phyloP scores from a whole-genome alignment of 2,888 invertebrate genomes.

The Saturnia pavonia region DNA sequence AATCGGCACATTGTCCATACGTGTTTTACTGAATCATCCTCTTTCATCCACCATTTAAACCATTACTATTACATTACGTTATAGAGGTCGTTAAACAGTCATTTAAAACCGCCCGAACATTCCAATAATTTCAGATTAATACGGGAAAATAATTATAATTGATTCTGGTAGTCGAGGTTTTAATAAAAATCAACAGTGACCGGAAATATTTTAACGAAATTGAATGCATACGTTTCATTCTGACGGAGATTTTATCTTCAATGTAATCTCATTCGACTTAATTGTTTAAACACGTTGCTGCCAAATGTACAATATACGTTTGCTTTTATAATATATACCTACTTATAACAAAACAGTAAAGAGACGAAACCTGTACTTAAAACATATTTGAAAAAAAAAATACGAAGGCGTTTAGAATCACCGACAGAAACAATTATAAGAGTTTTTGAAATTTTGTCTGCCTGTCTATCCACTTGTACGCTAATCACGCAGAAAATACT shows the following conservation, averaged over 20 bases:
- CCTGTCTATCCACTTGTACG: no score
- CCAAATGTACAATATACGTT: background rate
- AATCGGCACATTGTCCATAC: no score
- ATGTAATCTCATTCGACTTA: background rate
- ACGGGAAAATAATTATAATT: slow-evolving; percentile 1
- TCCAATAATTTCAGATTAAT: background rate
- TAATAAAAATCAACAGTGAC: background rate
- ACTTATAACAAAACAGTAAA: no score
- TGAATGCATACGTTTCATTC: background rate
- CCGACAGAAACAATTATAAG: no score
- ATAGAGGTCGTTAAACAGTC: background rate
- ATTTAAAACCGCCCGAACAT: background rate
- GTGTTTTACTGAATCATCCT: no score
- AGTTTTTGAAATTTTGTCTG: no score
- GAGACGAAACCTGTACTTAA: no score
- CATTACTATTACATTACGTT: background rate
- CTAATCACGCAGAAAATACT: no score
- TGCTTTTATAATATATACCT: no score
- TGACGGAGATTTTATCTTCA: background rate
- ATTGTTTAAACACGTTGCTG: background rate
- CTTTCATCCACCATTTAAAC: no score
- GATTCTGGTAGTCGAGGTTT: background rate
- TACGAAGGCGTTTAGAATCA: no score
- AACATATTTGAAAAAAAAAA: no score
- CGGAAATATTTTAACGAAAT: slow-evolving; percentile 7